Percentiles rank a stretch among this genome's conserved stretches.
Conservation (phyloP, 2,113 vertebrate genomes). For the Ailuropoda melanoleuca region DNA sequence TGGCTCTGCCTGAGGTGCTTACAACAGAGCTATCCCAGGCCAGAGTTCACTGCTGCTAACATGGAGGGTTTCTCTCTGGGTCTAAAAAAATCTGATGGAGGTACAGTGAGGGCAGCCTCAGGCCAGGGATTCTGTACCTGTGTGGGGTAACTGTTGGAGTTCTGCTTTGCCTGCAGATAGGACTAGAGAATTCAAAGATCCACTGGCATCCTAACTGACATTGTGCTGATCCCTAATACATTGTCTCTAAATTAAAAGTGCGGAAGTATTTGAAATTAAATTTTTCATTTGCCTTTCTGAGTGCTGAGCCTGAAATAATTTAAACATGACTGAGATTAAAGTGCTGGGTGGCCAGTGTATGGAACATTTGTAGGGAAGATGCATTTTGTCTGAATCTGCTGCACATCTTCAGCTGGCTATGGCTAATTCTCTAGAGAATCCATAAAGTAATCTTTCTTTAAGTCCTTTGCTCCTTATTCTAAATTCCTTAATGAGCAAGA, state of each 20-base stretch:
- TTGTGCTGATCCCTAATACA: background rate
- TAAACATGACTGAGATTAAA: background rate
- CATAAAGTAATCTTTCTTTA: background rate
- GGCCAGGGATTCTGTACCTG: background rate
- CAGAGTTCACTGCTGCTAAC: background rate
- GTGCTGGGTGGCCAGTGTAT: background rate
- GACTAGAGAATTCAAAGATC: background rate
- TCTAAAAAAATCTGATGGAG: background rate
- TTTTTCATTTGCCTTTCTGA: background rate
- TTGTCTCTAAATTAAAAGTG: background rate
- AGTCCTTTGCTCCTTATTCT: conserved; percentile 36
- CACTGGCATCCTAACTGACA: background rate
- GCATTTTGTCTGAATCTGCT: background rate
- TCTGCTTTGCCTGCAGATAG: background rate
- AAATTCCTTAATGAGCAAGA: conserved; percentile 24
- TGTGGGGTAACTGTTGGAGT: background rate
- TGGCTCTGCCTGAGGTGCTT: background rate
- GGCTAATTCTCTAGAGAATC: background rate
- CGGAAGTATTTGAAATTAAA: background rate
- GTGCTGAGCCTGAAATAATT: background rate
- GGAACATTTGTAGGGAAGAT: background rate
- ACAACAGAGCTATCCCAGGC: background rate
- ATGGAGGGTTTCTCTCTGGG: background rate
- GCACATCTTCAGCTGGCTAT: background rate
- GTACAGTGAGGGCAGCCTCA: background rate